Base-by-base conservation (phyloP, 1,140 invertebrate genomes). In the Drosophila seguyi region DNA sequence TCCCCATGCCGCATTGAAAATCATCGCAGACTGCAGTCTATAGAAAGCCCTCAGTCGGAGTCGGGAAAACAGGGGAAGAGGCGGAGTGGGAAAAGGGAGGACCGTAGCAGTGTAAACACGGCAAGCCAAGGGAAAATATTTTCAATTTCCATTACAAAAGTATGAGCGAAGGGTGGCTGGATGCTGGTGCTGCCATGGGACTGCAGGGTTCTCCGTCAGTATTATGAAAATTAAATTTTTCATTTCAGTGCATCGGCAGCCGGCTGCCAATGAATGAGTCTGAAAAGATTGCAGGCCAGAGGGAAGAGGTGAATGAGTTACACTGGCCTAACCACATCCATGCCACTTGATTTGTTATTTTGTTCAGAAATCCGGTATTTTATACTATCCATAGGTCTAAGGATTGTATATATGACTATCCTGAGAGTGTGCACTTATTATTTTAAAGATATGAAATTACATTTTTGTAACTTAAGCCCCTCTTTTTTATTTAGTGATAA, bases 211-310 rank as follows among this genome's bases (percentile, higher is more conserved):
- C 83, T 72, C 52, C 22, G 16, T 29, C 74, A 79, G 81, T 90
- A 90, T 88, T 88, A 88, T 90, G 85, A 90, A 88, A 88, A 88
- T 88, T 88, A 81, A 88, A 88, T 90, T 88, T 90, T 88, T 88
- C 85, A 90, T 88, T 88, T 90, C 77, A 90, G 61, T 90, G 86
- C 86, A 85, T 75, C 75, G 48, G 41, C 36, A 22, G 56, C 55
- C 41, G 36, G 45, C 39, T 36, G 36, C 34, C 76, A 80, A 81
- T 90, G 85, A 88, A 88, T 76, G 59, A 48, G 58, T 56, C 60
- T 58, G 75, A 71, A 75, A 69, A 83, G 74, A 75, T 66, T 81
- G 67, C 59, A 53, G 8, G 41, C 53, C 48, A 56, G 29, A 36
- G 27, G 52, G 16, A 27, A 27, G 36, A 31, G 14, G 10, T 45